A percentile compares a stretch with the other conserved stretches of the same genome.
Conservation (phyloP, 2,888 invertebrate genomes). For the Ormyrus nitidulus region DNA sequence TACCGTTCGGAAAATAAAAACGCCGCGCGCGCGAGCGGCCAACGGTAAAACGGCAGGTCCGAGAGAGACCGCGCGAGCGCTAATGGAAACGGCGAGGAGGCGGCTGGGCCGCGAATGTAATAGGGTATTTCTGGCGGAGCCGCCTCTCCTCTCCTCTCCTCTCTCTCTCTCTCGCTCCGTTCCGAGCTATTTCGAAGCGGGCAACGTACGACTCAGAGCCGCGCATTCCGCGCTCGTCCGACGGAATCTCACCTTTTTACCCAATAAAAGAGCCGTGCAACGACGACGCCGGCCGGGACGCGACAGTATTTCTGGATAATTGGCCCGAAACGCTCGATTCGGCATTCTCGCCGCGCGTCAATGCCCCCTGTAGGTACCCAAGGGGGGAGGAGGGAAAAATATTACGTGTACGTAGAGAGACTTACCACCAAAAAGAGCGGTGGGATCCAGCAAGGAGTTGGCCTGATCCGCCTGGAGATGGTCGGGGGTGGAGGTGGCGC, state of each 20-base stretch:
- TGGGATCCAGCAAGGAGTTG: conserved; percentile 86
- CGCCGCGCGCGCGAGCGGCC: neutral
- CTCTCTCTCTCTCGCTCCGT: neutral
- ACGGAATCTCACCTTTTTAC: no score
- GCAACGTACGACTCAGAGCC: no score
- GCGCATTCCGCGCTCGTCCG: no score
- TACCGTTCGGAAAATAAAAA: no score
- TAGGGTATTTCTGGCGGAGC: conserved; percentile 5
- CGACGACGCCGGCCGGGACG: no score
- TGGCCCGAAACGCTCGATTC: no score
- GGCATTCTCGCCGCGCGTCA: no score
- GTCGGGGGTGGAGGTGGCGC: conserved; percentile 80
- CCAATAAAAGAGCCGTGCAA: no score
- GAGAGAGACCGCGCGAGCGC: neutral
- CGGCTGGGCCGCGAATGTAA: neutral
- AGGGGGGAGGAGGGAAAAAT: no score
- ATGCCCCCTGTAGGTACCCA: no score
- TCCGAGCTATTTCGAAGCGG: no score
- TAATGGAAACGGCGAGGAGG: neutral
- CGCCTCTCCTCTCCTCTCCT: neutral
- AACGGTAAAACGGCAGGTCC: neutral
- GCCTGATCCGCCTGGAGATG: conserved; percentile 78
- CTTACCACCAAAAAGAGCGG: conserved; percentile 84
- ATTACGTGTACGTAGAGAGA: conserved; percentile 38
- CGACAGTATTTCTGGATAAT: no score